These are phyloP conservation scores for Parnassius glacialis DNA, from an alignment of 2,888 invertebrate genomes.

Conservation along the genomic window DNA sequence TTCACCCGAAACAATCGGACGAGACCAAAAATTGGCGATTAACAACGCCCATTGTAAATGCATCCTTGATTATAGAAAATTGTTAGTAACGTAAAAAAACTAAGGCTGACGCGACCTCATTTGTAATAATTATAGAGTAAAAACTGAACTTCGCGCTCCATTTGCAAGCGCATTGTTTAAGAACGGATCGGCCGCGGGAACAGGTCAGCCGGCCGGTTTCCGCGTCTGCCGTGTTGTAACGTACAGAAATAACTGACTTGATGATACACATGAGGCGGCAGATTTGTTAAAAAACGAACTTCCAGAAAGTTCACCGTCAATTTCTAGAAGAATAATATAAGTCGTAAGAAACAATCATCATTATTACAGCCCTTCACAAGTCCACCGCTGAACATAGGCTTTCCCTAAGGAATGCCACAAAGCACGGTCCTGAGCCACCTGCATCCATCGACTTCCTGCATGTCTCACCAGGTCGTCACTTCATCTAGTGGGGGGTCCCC, in stretches of 20 bases:
- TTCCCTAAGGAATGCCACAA: no score
- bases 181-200: neutral
- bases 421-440: no score
- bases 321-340: no score
- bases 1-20: slow-evolving; percentile 21
- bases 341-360: no score
- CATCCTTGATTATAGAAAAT: slow-evolving; percentile 52
- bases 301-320: neutral
- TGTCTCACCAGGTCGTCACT: no score
- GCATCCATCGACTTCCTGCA: no score
- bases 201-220: neutral
- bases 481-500: no score
- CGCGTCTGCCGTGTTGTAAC: slow-evolving; percentile 6
- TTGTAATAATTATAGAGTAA: slow-evolving; percentile 45
- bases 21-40: slow-evolving; percentile 19
- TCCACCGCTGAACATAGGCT: no score
- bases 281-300: neutral
- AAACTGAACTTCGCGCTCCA: slow-evolving; percentile 33
- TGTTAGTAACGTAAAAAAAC: slow-evolving; percentile 45
- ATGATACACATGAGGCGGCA: neutral
- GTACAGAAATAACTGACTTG: slow-evolving; percentile 10
- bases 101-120: slow-evolving; percentile 52
- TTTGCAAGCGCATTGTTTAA: neutral
- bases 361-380: no score
- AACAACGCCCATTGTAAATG: slow-evolving; percentile 23